Base-by-base conservation (phyloP, 2,888 invertebrate species). In the Ischnura elegans region DNA sequence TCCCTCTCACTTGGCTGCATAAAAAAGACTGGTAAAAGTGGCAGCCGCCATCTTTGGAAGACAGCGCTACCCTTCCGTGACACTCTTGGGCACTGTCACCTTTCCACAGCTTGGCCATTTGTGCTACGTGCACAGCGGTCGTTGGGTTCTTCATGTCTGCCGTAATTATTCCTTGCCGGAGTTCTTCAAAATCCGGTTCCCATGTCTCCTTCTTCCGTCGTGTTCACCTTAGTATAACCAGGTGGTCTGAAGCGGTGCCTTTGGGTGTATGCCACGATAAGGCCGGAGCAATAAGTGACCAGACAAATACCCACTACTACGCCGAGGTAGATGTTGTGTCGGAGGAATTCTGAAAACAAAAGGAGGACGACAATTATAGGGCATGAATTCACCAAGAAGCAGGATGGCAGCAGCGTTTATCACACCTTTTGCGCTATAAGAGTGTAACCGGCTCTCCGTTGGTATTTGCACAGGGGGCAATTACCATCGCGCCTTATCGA, bases 241-340 rank as follows among this genome's bases (percentile, higher is more conserved):
- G 61, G 21, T 42, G 55, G 55, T n/a, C 96, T 96, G 95, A 96
- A 96, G 93, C 95, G 96, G 87, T 96, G 95, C 47, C 96, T 95
- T 94, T 96, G 95, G 94, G 95, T 96, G 95, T 96, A 97, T 42
- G 96, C 96, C n/a, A 97, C 95, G 94, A 96, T 95, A 93, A 97
- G 95, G 36, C 97, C 97, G 87, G 96, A 96, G 94, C 97, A 97
- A 95, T 97, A 97, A 95, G 97, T 97, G 87, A 96, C 96, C 42
- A 96, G 96, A 29, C 97, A 96, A 76, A 97, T 95, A 13, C 97
- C 96, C 45, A 97, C 95, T 61, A 97, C 96, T 95, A 97, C 96
- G 46, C 96, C 96, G 94, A 97, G 95, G 95, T 97, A 97, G 94
- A 96, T 96, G 95, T 97, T 96, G 95, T 97, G 97, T 6, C 97